A percentile compares a stretch with the other conserved stretches of the same genome.
These are phyloP conservation scores for Otolemur crassicaudatus DNA, from an alignment of 2,797 vertebrate species.

Conservation along the genomic window DNA sequence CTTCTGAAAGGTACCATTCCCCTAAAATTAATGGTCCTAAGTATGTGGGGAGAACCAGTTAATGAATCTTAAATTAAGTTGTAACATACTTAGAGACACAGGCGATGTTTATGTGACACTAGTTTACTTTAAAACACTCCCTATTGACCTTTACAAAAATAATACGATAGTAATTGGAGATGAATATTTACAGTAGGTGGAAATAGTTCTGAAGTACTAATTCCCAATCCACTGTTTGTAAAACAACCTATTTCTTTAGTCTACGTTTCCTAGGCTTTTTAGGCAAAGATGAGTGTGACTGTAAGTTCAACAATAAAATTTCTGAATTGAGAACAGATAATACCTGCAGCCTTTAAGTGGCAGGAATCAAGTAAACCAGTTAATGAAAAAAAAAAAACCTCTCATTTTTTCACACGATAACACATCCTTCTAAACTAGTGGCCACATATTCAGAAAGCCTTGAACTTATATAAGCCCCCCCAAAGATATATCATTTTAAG, in stretches of 20 bases:
- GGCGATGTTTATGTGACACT: not conserved
- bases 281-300: constrained; percentile 67
- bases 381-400: not conserved
- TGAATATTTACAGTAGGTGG: constrained; percentile 60
- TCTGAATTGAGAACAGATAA: constrained; percentile 16
- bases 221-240: constrained; percentile 60
- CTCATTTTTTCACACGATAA: not conserved
- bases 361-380: not conserved
- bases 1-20: constrained; percentile 48
- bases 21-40: constrained; percentile 54
- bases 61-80: constrained; percentile 75
- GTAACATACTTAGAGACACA: constrained; percentile 35
- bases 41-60: constrained; percentile 36
- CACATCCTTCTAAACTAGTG: constrained; percentile 2
- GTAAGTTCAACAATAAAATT: constrained; percentile 47
- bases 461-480: constrained; percentile 75
- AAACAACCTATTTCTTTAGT: constrained; percentile 48
- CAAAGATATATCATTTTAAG: constrained; percentile 81
- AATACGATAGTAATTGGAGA: constrained; percentile 51
- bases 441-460: constrained; percentile 68
- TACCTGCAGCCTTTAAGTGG: constrained; percentile 10
- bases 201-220: constrained; percentile 62
- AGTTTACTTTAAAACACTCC: constrained; percentile 67
- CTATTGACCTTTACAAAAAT: constrained; percentile 59
- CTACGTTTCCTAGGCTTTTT: constrained; percentile 56